Conservation (phyloP, 23 tunicate species). For the Trididemnum nubilum region DNA sequence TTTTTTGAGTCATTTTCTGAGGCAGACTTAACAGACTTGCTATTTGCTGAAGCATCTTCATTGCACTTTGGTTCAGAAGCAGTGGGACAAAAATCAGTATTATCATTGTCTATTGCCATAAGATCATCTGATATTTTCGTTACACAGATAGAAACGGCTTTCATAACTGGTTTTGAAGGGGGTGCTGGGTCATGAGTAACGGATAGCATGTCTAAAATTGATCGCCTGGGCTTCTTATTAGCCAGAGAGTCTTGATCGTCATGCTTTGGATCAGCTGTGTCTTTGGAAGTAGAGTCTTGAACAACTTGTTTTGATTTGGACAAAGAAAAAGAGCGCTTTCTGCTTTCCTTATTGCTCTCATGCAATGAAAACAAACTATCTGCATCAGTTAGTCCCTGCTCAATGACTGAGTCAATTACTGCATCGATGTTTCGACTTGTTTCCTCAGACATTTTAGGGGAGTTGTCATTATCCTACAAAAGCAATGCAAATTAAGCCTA, state of each 20-base stretch:
- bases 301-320: background rate
- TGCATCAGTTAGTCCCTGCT: slow-evolving; percentile 24
- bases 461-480: background rate
- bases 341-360: background rate
- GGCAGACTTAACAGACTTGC: too few species aligned
- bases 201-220: slow-evolving; percentile 41
- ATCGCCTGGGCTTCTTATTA: slow-evolving; percentile 46
- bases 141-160: too few species aligned
- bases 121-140: too few species aligned
- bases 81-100: too few species aligned
- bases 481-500: too few species aligned
- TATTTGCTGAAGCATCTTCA: too few species aligned
- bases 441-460: slow-evolving; percentile 13
- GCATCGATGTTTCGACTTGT: slow-evolving; percentile 43
- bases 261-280: background rate
- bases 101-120: too few species aligned
- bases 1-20: too few species aligned
- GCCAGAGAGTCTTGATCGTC: background rate
- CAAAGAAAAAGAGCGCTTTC: background rate
- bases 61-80: too few species aligned
- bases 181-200: too few species aligned
- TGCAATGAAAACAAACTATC: slow-evolving; percentile 11
- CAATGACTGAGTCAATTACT: slow-evolving; percentile 46
- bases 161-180: too few species aligned
- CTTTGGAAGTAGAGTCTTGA: background rate